Conservation (phyloP, 2,113 vertebrate species). For the Excalfactoria chinensis region DNA sequence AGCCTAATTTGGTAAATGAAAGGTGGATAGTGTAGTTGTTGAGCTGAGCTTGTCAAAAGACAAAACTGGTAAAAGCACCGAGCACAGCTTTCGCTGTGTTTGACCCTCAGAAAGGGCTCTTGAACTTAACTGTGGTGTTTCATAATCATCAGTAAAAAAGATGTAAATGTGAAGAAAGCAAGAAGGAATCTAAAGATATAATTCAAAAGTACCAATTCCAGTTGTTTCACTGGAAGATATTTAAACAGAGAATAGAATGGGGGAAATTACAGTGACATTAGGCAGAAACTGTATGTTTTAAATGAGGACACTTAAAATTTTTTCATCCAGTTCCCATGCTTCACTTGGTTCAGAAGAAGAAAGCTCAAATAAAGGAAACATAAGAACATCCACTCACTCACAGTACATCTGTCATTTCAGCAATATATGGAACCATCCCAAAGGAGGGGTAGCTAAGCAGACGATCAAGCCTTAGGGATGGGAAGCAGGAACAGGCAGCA, state of each 20-base stretch:
- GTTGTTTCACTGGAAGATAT: not conserved
- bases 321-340: not conserved
- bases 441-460: not conserved
- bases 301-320: not conserved
- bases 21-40: not conserved
- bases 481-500: not conserved
- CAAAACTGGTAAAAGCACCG: not conserved
- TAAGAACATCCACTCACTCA: not conserved
- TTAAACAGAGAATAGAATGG: not conserved
- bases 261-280: not conserved
- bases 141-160: not conserved
- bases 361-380: not conserved
- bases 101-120: not conserved
- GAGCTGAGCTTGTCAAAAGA: not conserved
- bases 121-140: not conserved
- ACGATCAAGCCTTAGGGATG: not conserved
- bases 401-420: not conserved
- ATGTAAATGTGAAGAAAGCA: not conserved
- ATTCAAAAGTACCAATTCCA: not conserved
- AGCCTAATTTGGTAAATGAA: not conserved
- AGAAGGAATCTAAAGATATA: not conserved
- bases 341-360: not conserved
- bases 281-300: not conserved
- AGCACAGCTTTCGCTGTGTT: not conserved
- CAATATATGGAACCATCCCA: not conserved